Percentiles rank a stretch among this genome's conserved stretches.
These are phyloP conservation scores for Cervus canadensis DNA, from an alignment of 2,113 vertebrate genomes.

Conservation along the genomic window DNA sequence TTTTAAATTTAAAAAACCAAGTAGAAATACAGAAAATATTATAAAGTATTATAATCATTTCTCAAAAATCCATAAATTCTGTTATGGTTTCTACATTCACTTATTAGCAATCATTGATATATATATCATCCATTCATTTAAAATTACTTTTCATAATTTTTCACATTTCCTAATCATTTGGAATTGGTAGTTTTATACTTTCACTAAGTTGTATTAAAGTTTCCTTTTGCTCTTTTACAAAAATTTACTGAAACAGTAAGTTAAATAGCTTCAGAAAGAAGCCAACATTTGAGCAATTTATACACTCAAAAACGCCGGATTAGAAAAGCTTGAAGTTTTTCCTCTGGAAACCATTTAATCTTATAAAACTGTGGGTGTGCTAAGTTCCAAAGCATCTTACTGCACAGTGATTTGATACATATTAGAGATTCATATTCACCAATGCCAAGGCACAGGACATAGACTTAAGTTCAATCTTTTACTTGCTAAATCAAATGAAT, in stretches of 20 bases:
- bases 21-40: neutral
- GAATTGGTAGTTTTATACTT: neutral
- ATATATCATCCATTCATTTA: neutral
- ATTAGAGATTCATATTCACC: neutral
- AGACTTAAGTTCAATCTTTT: constrained; percentile 7
- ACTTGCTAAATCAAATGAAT: constrained; percentile 36
- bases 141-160: neutral
- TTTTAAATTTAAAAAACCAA: neutral
- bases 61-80: neutral
- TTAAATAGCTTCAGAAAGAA: neutral
- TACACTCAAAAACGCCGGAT: neutral
- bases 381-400: neutral
- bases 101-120: neutral
- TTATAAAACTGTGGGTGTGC: neutral
- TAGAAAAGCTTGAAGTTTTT: neutral
- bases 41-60: neutral
- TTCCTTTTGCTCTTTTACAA: neutral
- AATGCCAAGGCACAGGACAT: neutral
- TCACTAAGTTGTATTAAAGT: neutral
- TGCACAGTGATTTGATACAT: neutral
- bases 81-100: neutral
- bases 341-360: neutral
- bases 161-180: neutral
- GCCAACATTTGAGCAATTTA: neutral
- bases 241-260: neutral